Base-by-base conservation (phyloP, 2,888 invertebrate species). In the Athalia rosae region DNA sequence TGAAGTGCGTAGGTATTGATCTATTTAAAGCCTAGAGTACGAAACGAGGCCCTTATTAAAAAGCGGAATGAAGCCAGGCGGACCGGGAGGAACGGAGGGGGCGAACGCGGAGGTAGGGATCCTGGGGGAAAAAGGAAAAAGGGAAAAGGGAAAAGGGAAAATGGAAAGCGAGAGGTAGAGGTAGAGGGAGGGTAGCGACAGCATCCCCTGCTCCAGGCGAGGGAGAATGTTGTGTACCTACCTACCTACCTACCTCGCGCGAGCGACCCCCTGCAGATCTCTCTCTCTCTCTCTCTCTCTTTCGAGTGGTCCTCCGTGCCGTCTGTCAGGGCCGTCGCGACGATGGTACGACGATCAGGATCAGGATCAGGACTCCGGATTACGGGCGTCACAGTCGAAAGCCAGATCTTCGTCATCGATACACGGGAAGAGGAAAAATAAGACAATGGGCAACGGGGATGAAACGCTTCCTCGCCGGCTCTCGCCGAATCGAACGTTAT, bases 41-140 rank as follows among this genome's bases (percentile, higher is more conserved):
- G 89, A 89, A 90, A 90, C 89, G 90, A 90, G 89, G 89, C 89
- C 89, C 89, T 90, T 90, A 90, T 90, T 89, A 90, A 89, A 90
- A 90, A 90, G 89, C 88, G 86, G 88, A 89, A 89, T 89, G 88
- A 88, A 89, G 88, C 88, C 87, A 87, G 88, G 88, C 85, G 84
- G 80, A 85, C 58, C 73, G 87, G 87, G 86, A 86, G 84, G 85
- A 83, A 85, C 79, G 81, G 81, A 81, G 83, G 79, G 79, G 83
- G 81, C 81, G 80, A 79, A 79, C 82, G 80, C 78, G 79, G 83
- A 78, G 78, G 77, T 64, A 82, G 80, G 82, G 77, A 28, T 28
- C 28, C 28, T 28, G 28, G 28, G 28, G 28, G 28, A 28, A 28
- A 28, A 28, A 28, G 28, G 28, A 28, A 28, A 28, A 28, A 28